Percentiles rank a stretch among this genome's conserved stretches.
phyloP scores from a whole-genome alignment of 2,797 vertebrate genomes.

The Acanthurus leucopareius region DNA sequence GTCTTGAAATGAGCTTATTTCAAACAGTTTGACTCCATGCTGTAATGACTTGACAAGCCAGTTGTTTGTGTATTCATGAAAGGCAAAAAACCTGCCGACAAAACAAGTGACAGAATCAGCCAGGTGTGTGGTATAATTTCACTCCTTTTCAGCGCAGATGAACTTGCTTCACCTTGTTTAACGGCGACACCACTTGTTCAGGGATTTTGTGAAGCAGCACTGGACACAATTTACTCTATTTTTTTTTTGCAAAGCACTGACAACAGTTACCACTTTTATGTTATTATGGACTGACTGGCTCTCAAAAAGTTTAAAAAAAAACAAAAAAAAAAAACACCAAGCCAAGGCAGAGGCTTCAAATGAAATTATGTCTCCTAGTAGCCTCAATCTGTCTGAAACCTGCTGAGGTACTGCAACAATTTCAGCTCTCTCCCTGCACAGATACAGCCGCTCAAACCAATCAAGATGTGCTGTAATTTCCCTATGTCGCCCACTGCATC shows the following conservation, averaged over 20 bases:
- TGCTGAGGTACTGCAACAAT: constrained; percentile 57
- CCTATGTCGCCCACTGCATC: constrained; percentile 17
- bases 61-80: constrained; percentile 38
- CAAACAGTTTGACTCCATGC: constrained; percentile 27
- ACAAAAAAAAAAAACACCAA: constrained; percentile 17
- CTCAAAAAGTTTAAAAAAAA: constrained; percentile 21
- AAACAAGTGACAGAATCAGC: constrained; percentile 33
- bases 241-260: constrained; percentile 5
- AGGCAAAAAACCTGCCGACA: constrained; percentile 23
- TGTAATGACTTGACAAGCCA: constrained; percentile 28
- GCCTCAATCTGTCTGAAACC: constrained; percentile 66
- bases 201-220: background rate
- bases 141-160: constrained; percentile 9
- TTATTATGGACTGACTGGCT: constrained; percentile 48
- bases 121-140: constrained; percentile 12
- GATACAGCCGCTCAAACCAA: constrained; percentile 52
- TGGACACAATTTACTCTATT: background rate
- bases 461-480: constrained; percentile 62
- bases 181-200: constrained; percentile 2
- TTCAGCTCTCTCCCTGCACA: constrained; percentile 29
- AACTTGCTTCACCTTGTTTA: constrained; percentile 31
- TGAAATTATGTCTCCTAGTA: constrained; percentile 46
- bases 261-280: constrained; percentile 15
- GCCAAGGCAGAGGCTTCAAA: constrained; percentile 46
- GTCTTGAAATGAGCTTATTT: constrained; percentile 37